phyloP scores from a whole-genome alignment of 1,140 invertebrate species.

The Pseudoatta argentina region DNA sequence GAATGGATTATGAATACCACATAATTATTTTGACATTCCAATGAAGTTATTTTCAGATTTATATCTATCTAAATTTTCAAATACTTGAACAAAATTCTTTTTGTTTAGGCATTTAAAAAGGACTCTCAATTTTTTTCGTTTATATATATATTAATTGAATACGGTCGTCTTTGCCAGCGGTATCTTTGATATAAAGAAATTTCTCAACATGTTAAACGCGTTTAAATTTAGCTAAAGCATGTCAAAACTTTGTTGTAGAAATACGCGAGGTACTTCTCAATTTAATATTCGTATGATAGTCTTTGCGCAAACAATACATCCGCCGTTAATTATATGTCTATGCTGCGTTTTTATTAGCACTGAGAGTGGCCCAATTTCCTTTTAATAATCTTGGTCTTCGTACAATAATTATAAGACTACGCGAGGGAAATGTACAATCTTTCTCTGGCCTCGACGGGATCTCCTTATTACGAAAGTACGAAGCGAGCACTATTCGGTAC shows the following conservation, averaged over 20 bases:
- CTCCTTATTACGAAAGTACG: constrained; percentile 62
- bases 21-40: too few species aligned
- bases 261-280: constrained; percentile 4
- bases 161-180: neutral
- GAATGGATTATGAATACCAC: too few species aligned
- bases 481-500: constrained; percentile 52
- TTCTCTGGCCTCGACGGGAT: neutral
- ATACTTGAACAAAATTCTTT: too few species aligned
- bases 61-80: too few species aligned
- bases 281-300: constrained; percentile 20
- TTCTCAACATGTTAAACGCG: neutral
- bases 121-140: neutral
- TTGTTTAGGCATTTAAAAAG: neutral
- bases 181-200: neutral
- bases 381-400: constrained; percentile 71
- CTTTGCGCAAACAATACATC: constrained; percentile 11
- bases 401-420: constrained; percentile 73
- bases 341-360: constrained; percentile 15
- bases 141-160: neutral
- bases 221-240: neutral
- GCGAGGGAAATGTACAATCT: constrained; percentile 59
- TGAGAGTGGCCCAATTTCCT: constrained; percentile 57
- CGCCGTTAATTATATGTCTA: neutral
- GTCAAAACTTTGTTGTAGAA: neutral
- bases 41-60: too few species aligned